Conservation (phyloP, 2,888 invertebrate genomes). For the Chydorus sphaericus region DNA sequence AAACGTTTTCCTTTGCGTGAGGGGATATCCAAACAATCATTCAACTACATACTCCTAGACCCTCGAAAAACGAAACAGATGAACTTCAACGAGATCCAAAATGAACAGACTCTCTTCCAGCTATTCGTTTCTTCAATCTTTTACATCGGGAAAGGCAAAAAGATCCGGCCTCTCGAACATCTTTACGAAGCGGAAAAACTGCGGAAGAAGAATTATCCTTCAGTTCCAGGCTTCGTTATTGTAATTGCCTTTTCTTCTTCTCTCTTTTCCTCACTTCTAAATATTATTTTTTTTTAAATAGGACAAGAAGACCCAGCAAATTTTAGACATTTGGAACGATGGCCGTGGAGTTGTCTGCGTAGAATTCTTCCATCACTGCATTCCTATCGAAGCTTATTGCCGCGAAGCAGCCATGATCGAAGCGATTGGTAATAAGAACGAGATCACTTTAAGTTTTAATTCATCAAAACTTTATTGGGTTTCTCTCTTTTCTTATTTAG, state of each 20-base stretch:
- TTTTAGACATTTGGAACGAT: slow-evolving; percentile 72
- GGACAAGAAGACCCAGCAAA: slow-evolving; percentile 52
- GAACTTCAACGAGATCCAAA: slow-evolving; percentile 47
- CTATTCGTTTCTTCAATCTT: slow-evolving; percentile 72
- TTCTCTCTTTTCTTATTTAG: too few species aligned
- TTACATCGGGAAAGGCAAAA: slow-evolving; percentile 90
- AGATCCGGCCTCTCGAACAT: slow-evolving; percentile 75
- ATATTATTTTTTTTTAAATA: slow-evolving; percentile 22
- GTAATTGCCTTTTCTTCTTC: too few species aligned
- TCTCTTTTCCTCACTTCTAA: too few species aligned
- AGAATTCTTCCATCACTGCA: slow-evolving; percentile 77
- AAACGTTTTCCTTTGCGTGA: too few species aligned
- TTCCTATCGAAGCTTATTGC: slow-evolving; percentile 82
- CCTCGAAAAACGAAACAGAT: slow-evolving; percentile 41
- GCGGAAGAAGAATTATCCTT: neutral
- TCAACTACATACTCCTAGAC: slow-evolving; percentile 79
- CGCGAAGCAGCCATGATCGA: slow-evolving; percentile 91
- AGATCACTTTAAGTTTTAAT: too few species aligned
- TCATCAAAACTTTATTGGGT: too few species aligned
- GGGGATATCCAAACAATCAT: too few species aligned
- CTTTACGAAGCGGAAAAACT: slow-evolving; percentile 59
- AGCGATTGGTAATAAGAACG: slow-evolving; percentile 58
- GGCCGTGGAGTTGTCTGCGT: slow-evolving; percentile 76
- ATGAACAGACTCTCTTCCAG: slow-evolving; percentile 22
- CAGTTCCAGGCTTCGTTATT: too few species aligned